Evolutionary conservation across 2,797 vertebrate genomes (phyloP), one percentile per base, ranked within the genome.

Genomic region (Phalanger gymnotis): DNA sequence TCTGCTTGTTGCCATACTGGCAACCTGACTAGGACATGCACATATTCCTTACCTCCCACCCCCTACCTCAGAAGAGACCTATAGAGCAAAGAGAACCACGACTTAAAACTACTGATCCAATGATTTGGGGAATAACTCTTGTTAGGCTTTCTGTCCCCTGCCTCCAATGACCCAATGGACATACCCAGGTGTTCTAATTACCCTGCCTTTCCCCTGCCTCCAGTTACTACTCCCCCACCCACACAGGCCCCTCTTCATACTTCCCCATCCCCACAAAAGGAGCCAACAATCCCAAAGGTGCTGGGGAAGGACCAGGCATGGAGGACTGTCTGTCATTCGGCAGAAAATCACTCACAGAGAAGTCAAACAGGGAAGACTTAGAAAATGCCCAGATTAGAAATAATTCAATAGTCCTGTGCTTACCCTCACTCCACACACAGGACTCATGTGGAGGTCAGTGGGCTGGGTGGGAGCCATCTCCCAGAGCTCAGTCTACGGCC

Each of bases 401-500:
- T 31, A 93, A 31, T 94, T 51, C 92, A 58, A 56, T 61, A 89
- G 58, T 92, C 93, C 91, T 90, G 92, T 92, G 93, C 94, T 90
- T 93, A n/a, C 52, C 54, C 73, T 90, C 90, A 6, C 90, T 90
- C 90, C 30, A 89, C n/a, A 96, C 91, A 92, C 81, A 90, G 93
- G 87, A 93, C 55, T 94, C 92, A 47, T 40, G 31, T n/a, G 57
- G 94, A 90, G 66, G 91, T 53, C 0, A 0, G 53, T 95, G 93
- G 96, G 53, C 53, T 53, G 13, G 30, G 92, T 94, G 93, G 22
- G 95, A 95, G 95, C 91, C 53, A 94, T 94, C 95, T 96, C 91
- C 5, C 91, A 53, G 40, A 87, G 40, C 40, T 87, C 73, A 81
- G 9, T 81, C 40, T 47, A 47, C 4, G 9, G 94, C 57, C 96